Evolutionary conservation across 2,888 invertebrate genomes (phyloP).

Genomic region (Xestia rhomboidea): DNA sequence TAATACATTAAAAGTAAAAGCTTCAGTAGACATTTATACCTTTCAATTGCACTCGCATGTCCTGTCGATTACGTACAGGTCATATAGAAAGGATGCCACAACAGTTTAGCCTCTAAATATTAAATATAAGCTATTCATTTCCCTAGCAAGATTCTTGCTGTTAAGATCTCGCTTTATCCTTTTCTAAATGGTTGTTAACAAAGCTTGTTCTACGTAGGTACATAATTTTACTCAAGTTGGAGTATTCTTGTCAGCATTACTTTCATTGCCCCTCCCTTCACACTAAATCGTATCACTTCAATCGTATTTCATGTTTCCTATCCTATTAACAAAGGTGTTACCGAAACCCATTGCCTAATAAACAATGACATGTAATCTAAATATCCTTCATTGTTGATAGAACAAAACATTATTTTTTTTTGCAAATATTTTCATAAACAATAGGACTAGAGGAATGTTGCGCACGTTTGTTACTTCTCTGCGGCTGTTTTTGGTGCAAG

Average conservation of each 20-base stretch:
- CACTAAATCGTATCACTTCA: neutral
- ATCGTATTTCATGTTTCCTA: neutral
- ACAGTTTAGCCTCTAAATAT: neutral
- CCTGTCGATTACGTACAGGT: neutral
- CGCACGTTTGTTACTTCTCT: conserved; percentile 44
- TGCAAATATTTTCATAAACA: conserved; percentile 64
- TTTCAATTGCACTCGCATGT: neutral
- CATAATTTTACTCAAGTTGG: neutral
- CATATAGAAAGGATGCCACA: neutral
- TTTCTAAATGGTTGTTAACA: neutral
- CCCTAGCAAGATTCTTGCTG: neutral
- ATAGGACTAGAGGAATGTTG: conserved; percentile 63
- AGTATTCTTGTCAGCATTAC: neutral
- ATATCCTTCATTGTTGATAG: conserved; percentile 52
- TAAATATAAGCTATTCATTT: neutral
- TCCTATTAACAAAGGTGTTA: conserved; percentile 8
- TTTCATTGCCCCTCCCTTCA: neutral
- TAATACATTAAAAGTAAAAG: neutral
- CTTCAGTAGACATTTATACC: neutral
- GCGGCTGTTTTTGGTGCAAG: conserved; percentile 34
- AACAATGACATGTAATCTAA: conserved; percentile 47
- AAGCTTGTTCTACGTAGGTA: neutral
- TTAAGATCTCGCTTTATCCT: neutral
- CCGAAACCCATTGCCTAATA: conserved; percentile 9
- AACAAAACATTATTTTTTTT: conserved; percentile 60